Evolutionary conservation across 1,140 invertebrate species (phyloP), one percentile per base, ranked within the genome.

Genomic region (Saccostrea glomerata): DNA sequence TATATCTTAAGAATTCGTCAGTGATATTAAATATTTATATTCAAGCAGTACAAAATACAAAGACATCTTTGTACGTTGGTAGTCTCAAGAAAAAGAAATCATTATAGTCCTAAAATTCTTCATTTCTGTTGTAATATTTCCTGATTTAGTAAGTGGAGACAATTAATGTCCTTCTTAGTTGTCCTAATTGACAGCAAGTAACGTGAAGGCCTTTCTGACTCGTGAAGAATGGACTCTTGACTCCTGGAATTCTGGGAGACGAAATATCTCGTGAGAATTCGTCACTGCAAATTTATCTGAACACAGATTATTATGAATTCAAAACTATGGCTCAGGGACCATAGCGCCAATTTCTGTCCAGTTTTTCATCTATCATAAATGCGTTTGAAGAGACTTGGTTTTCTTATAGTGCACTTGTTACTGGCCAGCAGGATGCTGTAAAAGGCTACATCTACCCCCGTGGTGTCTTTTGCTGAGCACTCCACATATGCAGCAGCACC

Each of bases 401-500:
- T 93, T 86, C 89, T 89, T 86, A 91, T 93, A 82, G 87, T 90
- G 66, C 89, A 91, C 86, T 93, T 92, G n/a, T 98, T 94, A 11
- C 97, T 97, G 89, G 97, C 96, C 90, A 97, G 96, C 88, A 98
- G 97, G 86, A 97, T 97, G 90, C 97, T 96, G 94, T 98, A 97
- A 92, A 98, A 98, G 5, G 98, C 97, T 92, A 98, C 97, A 95
- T 99, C 98, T 82, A 98, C 96, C 93, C 98, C 97, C 92, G 97
- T 97, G 94, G 99, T 98, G 36, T 97, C 98, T 91, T 98, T 96
- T 2, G 98, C 97, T 1, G 98, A 98, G 88, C 98, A 98, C 94
- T 99, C 98, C 23, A 98, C 96, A 93, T 98, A 99, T 89, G 96
- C 96, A 15, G 99, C 98, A 2, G 98, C 98, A 36, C 97, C 97